Base-by-base conservation (phyloP, 2,113 vertebrate genomes). In the Cyrtonyx montezumae region DNA sequence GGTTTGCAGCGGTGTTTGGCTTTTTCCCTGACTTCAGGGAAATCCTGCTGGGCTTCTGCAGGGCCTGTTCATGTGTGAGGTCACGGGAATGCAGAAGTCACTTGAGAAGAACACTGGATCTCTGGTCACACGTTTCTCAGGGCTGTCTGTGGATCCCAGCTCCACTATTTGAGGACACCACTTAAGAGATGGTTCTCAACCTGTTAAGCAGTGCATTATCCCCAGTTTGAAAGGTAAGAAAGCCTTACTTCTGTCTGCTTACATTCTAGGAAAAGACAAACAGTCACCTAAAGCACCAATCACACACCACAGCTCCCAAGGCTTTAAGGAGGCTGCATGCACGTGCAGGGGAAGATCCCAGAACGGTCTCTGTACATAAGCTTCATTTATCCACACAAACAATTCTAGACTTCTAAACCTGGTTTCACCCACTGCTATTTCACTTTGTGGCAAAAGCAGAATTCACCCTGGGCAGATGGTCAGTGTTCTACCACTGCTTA, bases 291-390 rank as follows among this genome's bases (percentile, higher is more conserved):
- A 43, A 70, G n/a, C 20, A 40, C 13, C 36, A 61, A 23, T 2
- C 8, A 26, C 8, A 7, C 42, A 66, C 42, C 66, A 56, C 23
- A 1, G 2, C 55, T 56, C 16, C 46, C 7, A 32, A 7, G 2
- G 26, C 70, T 63, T 53, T 76, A 67, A 79, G 30, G 46, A 53
- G 28, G 16, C 30, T 58, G 26, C 43, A 22, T 28, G 49, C 0
- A 0, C 18, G 13, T 34, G 32, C 36, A 37, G 25, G 21, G 8
- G 45, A 62, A 92, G 14, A 23, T 2, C 3, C 1, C 40, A 74
- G 28, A 74, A 80, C 30, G 46, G 8, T 40, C 32, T 5, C 13
- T 37, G 11, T 37, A 32, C 7, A 0, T 26, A 25, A 69, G 25
- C 43, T 77, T 36, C 17, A 20, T 23, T 65, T 45, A 37, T 40